Evolutionary conservation across 2,113 vertebrate species (phyloP).

Genomic region (Pangasianodon hypophthalmus): DNA sequence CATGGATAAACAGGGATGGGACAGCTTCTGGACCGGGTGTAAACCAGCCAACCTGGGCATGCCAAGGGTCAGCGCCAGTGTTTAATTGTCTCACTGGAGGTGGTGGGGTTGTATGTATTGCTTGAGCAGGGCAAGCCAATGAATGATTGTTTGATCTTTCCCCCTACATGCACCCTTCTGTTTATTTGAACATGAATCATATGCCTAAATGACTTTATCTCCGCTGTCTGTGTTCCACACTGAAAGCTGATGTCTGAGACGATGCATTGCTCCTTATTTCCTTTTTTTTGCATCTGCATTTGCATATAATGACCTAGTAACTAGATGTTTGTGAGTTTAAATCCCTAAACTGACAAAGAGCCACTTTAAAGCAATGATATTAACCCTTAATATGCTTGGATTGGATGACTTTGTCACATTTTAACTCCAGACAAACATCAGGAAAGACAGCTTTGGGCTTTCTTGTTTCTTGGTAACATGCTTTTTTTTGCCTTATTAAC

Average conservation of each 20-base stretch:
- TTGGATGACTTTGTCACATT: background rate
- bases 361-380: background rate
- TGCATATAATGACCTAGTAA: background rate
- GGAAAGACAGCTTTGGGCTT: too few species aligned
- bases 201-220: slow-evolving; percentile 74
- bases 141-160: slow-evolving; percentile 75
- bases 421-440: background rate
- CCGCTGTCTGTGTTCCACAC: slow-evolving; percentile 61
- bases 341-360: background rate
- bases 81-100: slow-evolving; percentile 76
- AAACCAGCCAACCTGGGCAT: slow-evolving; percentile 72
- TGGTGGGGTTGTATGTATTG: slow-evolving; percentile 48
- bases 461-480: background rate
- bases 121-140: slow-evolving; percentile 64
- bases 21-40: slow-evolving; percentile 63
- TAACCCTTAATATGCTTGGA: background rate
- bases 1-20: slow-evolving; percentile 71
- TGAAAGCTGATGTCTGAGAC: slow-evolving; percentile 12
- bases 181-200: slow-evolving; percentile 78
- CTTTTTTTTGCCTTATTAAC: background rate
- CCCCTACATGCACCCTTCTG: slow-evolving; percentile 65
- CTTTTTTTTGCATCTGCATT: background rate
- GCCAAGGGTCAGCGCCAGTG: slow-evolving; percentile 74
- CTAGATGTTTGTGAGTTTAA: background rate
- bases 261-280: slow-evolving; percentile 12